phyloP scores from a whole-genome alignment of 1,140 invertebrate species.

The Acyrthosiphon pisum region DNA sequence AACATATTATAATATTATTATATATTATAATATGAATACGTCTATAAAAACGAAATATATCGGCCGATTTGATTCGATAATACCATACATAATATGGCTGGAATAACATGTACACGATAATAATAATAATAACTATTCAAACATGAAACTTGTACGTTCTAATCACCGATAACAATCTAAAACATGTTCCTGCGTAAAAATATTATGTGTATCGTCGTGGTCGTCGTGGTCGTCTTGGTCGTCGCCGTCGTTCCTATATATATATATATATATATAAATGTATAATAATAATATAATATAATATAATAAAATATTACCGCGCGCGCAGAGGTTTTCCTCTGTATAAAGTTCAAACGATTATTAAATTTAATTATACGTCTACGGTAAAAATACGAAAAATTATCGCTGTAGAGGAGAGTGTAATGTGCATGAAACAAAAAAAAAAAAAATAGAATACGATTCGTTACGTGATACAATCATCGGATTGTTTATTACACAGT shows the following conservation, averaged over 20 bases:
- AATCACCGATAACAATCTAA: slow-evolving; percentile 44
- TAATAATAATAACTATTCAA: slow-evolving; percentile 43
- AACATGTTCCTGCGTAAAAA: not conserved
- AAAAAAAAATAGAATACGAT: slow-evolving; percentile 8
- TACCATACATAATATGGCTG: not conserved
- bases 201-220: slow-evolving; percentile 22
- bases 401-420: not conserved
- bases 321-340: not conserved
- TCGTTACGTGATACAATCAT: slow-evolving; percentile 26
- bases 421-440: not conserved
- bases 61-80: slow-evolving; percentile 15
- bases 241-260: not conserved
- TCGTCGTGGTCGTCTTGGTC: slow-evolving; percentile 6
- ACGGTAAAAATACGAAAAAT: slow-evolving; percentile 39
- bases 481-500: slow-evolving; percentile 26
- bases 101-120: slow-evolving; percentile 5
- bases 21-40: not conserved
- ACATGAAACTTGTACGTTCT: slow-evolving; percentile 34
- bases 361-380: slow-evolving; percentile 51
- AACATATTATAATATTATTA: not conserved
- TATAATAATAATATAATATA: slow-evolving; percentile 3
- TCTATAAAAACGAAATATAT: slow-evolving; percentile 22
- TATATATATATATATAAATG: not conserved
- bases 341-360: slow-evolving; percentile 29
- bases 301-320: not conserved